Conservation (phyloP, 2,113 vertebrate genomes). For the Balaenoptera acutorostrata region DNA sequence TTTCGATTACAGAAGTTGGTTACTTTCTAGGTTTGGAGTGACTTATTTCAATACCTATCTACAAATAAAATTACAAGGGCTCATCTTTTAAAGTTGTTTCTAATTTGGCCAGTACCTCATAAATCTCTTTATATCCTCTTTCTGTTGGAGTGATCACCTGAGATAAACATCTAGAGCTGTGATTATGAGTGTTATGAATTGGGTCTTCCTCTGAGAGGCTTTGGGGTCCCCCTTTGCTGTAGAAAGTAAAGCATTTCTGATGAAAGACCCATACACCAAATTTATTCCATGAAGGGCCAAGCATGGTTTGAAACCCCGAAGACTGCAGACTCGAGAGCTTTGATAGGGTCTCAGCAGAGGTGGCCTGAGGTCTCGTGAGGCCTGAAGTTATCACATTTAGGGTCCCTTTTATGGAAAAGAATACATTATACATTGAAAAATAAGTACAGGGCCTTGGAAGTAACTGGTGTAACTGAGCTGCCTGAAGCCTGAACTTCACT, state of each 20-base stretch:
- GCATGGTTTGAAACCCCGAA: neutral
- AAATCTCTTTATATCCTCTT: neutral
- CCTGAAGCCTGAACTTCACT: neutral
- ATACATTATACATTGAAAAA: neutral
- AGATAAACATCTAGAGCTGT: neutral
- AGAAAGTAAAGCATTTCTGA: neutral
- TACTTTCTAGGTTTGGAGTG: neutral
- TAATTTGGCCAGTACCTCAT: neutral
- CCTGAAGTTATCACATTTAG: neutral
- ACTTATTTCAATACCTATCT: neutral
- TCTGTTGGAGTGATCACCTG: neutral
- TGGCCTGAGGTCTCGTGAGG: neutral
- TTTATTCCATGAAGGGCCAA: rapidly evolving
- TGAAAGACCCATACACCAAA: neutral
- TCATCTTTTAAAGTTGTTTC: neutral
- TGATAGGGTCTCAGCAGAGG: neutral
- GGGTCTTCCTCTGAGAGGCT: neutral
- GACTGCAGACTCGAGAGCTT: neutral
- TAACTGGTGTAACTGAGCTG: neutral
- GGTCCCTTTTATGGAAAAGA: neutral
- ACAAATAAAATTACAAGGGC: neutral
- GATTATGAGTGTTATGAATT: neutral
- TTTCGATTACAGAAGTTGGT: neutral
- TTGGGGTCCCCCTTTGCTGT: neutral
- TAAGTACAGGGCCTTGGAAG: neutral